Base-by-base conservation (phyloP, 2,888 invertebrate genomes). In the Amblyjoppa fuscipennis region DNA sequence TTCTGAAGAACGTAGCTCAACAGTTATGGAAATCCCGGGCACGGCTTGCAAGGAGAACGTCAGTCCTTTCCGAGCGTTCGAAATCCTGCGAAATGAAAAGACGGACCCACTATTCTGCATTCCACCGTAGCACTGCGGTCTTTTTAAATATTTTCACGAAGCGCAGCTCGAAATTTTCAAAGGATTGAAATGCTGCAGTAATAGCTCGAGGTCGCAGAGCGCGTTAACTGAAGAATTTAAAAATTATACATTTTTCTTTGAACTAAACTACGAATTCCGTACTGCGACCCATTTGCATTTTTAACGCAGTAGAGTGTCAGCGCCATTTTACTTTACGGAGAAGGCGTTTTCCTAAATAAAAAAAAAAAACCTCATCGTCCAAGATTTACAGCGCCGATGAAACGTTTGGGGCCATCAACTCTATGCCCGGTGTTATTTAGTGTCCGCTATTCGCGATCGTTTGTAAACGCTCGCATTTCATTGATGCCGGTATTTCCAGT, bases 381-480 rank as follows among this genome's bases (percentile, higher is more conserved):
- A 6, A 61, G 6, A 61, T 6, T 34, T 34, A 61, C 16, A 34
- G 61, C 13, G 28, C 6, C 61, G 31, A 28, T 11, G 34, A 13
- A 31, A 16, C 28, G 6, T 31, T 34, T 61, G 11, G n/a, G 16
- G 34, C 2, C 13, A 34, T 61, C 61, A 61, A 6, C 28, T 61
- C 3, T 13, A 13, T 64, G 34, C 31, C 16, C 28, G 45, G 28
- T n/a, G 38, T 74, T 59, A 45, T 74, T 28, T 61, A 61, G 3
- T 45, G n/a, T 28, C 31, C n/a, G 20, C 16, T 13, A 45, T 41
- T 51, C 68, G 66, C 20, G 53, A 53, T 73, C 34, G 25, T 77
- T 56, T 66, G 56, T 83, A 71, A 80, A 61, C 66, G 61, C 68
- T 71, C 34, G 80, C 79, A 83, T 86, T 88, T 88, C 87, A 88